Conservation (phyloP, 2,888 invertebrate genomes). For the Diarsia mendica region DNA sequence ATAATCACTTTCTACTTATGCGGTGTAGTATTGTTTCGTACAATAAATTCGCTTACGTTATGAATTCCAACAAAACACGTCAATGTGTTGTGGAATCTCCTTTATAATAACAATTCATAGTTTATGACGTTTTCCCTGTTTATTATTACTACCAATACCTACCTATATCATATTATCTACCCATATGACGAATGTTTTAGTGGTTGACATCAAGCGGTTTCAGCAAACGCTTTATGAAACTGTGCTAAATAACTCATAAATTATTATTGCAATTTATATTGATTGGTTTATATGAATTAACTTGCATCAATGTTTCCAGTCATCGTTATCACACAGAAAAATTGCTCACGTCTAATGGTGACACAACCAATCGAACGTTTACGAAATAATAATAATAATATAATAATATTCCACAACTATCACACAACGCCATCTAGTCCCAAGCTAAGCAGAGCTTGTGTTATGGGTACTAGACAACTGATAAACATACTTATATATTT, state of each 20-base stretch:
- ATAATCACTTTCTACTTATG: slow-evolving; percentile 30
- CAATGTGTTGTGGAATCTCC: slow-evolving; percentile 37
- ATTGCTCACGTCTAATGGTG: not conserved
- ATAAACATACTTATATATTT: too few relatives aligned
- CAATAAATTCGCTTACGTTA: slow-evolving; percentile 17
- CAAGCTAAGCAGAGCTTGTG: too few relatives aligned
- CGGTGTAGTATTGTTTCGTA: not conserved
- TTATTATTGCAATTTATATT: not conserved
- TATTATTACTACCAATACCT: slow-evolving; percentile 8
- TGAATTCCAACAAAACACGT: slow-evolving; percentile 46
- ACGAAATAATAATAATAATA: too few relatives aligned
- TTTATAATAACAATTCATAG: slow-evolving; percentile 16
- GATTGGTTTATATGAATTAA: slow-evolving; percentile 7
- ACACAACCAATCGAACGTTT: not conserved
- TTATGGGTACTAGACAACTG: too few relatives aligned
- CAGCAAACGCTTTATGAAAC: not conserved
- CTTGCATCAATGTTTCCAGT: slow-evolving; percentile 7
- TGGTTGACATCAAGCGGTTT: not conserved
- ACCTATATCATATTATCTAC: not conserved
- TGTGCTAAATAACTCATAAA: not conserved
- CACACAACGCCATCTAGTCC: too few relatives aligned
- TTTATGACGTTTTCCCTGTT: slow-evolving; percentile 17
- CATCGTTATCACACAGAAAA: not conserved
- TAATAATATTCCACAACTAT: too few relatives aligned
- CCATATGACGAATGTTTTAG: not conserved